Conservation (phyloP, 2,888 invertebrate species). For the Allacma fusca region DNA sequence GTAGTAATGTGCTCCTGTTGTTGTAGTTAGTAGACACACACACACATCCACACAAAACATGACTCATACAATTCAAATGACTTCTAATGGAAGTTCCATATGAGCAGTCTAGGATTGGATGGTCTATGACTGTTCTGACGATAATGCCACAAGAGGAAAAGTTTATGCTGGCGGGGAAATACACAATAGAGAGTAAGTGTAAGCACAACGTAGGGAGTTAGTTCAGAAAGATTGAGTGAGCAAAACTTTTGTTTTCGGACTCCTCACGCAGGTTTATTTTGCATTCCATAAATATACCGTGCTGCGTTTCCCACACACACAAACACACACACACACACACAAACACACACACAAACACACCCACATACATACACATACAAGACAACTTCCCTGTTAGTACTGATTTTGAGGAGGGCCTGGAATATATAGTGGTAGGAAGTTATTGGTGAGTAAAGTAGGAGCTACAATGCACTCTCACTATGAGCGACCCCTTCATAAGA, state of each 20-base stretch:
- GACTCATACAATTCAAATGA: constrained; percentile 39
- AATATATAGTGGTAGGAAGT: too few relatives aligned
- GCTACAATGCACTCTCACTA: too few relatives aligned
- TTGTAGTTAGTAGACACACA: background rate
- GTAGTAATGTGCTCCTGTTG: too few relatives aligned
- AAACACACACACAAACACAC: too few relatives aligned
- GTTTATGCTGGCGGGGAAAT: too few relatives aligned
- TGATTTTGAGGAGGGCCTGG: too few relatives aligned
- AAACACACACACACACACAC: too few relatives aligned
- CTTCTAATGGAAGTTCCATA: constrained; percentile 29
- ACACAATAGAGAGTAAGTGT: too few relatives aligned
- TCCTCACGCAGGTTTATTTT: constrained; percentile 13
- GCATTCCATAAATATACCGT: constrained; percentile 22
- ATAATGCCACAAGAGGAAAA: constrained; percentile 15
- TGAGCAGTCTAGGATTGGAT: constrained; percentile 24
- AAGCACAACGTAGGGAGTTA: too few relatives aligned
- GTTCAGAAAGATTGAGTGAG: background rate
- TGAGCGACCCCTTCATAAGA: too few relatives aligned
- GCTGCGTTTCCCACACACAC: background rate
- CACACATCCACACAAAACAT: constrained; percentile 25
- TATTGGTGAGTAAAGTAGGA: too few relatives aligned
- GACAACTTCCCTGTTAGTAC: background rate
- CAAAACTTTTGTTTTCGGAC: constrained; percentile 11
- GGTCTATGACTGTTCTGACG: constrained; percentile 9
- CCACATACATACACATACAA: too few relatives aligned